A percentile compares a stretch with the other conserved stretches of the same genome.
Conservation (phyloP, 2,888 invertebrate genomes). For the Tetramorium bicarinatum region DNA sequence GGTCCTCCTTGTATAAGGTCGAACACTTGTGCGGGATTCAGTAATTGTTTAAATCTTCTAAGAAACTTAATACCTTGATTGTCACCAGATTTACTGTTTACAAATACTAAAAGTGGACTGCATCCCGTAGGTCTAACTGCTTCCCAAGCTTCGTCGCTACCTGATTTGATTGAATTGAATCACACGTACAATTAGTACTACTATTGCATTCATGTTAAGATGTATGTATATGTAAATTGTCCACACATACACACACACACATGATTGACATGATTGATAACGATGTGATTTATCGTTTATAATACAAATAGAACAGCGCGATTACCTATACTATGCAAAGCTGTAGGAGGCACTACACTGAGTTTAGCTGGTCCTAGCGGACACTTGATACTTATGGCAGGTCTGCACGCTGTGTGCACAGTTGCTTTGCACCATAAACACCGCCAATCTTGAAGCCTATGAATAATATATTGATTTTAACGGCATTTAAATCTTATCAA, state of each 20-base stretch:
- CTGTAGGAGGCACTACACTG: constrained; percentile 97
- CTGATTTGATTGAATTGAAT: constrained; percentile 69
- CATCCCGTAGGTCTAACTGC: constrained; percentile 90
- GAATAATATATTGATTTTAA: constrained; percentile 60
- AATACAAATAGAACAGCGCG: not conserved
- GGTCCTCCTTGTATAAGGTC: constrained; percentile 95
- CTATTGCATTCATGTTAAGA: constrained; percentile 7
- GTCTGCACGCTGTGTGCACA: constrained; percentile 96
- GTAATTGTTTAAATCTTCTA: constrained; percentile 96
- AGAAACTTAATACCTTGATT: constrained; percentile 99
- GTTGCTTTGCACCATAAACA: constrained; percentile 98
- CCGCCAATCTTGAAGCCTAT: constrained; percentile 96
- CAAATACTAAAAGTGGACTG: constrained; percentile 97
- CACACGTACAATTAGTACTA: not conserved
- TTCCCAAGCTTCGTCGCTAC: constrained; percentile 96
- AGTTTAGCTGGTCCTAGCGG: constrained; percentile 95
- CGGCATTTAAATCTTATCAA: not conserved
- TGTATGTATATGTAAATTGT: not conserved
- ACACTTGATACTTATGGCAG: constrained; percentile 92
- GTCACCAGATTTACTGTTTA: constrained; percentile 99
- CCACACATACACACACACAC: too few species aligned
- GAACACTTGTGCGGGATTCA: constrained; percentile 99
- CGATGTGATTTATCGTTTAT: not conserved
- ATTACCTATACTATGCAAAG: constrained; percentile 94
- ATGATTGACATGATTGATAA: too few species aligned